A percentile compares a stretch with the other conserved stretches of the same genome.
Evolutionary conservation across 2,113 vertebrate genomes (phyloP).

Genomic region (Puffinus mauretanicus): DNA sequence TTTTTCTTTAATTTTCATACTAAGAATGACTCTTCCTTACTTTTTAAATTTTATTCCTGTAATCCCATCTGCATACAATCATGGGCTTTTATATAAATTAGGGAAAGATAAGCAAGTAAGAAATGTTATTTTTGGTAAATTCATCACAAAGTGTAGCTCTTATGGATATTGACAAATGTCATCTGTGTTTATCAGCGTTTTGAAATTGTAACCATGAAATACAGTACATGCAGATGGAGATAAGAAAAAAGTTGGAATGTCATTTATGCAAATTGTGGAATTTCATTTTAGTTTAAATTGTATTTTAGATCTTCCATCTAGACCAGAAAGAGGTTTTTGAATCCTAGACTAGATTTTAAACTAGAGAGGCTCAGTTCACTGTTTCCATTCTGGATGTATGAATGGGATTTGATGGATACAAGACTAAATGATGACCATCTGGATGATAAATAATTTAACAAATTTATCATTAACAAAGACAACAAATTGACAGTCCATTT

Average conservation of each 20-base stretch:
- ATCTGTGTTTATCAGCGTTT: background rate
- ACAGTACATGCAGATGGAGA: rapidly evolving
- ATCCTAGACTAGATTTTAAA: background rate
- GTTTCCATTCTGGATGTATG: background rate
- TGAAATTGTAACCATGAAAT: background rate
- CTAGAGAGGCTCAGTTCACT: background rate
- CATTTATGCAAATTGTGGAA: background rate
- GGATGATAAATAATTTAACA: background rate
- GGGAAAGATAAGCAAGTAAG: rapidly evolving
- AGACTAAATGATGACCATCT: background rate
- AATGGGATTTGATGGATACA: background rate
- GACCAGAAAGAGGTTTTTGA: background rate
- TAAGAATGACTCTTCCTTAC: background rate
- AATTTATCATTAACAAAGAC: background rate
- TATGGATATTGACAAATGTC: background rate
- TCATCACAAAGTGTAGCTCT: background rate
- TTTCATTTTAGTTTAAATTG: background rate
- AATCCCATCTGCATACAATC: background rate
- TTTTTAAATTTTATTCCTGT: background rate
- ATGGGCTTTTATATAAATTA: background rate
- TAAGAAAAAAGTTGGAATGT: background rate
- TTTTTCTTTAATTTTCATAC: background rate
- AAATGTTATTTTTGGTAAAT: background rate
- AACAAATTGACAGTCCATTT: background rate
- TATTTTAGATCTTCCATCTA: background rate